Percentiles rank a stretch among this genome's conserved stretches.
Conservation (phyloP, 2,113 vertebrate species). For the Struthio camelus region DNA sequence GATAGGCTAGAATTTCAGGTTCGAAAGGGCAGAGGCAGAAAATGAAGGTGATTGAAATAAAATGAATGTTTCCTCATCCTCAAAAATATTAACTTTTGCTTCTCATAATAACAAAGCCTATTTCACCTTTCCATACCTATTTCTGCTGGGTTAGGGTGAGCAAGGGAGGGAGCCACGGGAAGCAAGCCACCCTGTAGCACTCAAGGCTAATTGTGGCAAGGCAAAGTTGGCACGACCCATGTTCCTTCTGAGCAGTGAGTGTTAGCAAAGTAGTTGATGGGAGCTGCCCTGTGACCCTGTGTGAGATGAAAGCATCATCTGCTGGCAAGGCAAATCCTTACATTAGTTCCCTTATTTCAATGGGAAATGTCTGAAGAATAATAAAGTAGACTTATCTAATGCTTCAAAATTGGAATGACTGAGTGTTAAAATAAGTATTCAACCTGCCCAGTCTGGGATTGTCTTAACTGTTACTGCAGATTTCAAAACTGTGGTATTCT, state of each 20-base stretch:
- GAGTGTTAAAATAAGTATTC: background rate
- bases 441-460: background rate
- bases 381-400: background rate
- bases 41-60: background rate
- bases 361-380: background rate
- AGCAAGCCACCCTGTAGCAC: accelerated
- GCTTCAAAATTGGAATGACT: background rate
- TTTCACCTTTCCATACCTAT: accelerated
- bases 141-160: background rate
- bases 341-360: background rate
- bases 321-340: background rate
- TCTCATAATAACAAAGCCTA: background rate
- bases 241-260: background rate
- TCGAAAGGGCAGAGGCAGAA: background rate
- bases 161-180: background rate
- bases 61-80: background rate
- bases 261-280: background rate
- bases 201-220: background rate
- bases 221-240: accelerated
- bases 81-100: background rate
- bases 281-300: background rate
- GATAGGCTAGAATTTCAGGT: background rate
- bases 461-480: background rate
- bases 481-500: background rate
- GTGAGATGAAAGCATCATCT: background rate